These are phyloP conservation scores for Belonocnema kinseyi DNA, from an alignment of 1,140 invertebrate species.

Conservation along the genomic window DNA sequence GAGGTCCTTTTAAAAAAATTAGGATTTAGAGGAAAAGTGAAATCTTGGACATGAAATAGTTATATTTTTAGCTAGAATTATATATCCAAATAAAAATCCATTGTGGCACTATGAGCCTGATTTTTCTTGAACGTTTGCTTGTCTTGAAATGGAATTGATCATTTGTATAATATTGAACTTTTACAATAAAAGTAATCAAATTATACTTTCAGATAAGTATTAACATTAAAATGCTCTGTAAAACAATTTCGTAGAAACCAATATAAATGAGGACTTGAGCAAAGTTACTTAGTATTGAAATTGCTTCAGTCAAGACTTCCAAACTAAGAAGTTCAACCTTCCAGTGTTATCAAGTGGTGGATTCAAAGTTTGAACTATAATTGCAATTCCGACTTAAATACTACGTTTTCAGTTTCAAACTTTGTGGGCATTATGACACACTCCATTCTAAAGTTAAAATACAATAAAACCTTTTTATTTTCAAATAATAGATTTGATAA, in stretches of 20 bases:
- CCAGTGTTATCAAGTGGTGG: conserved; percentile 25
- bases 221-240: conserved; percentile 7
- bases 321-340: conserved; percentile 20
- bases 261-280: conserved; percentile 23
- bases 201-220: not conserved
- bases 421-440: not conserved
- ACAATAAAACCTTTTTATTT: not conserved
- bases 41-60: too few relatives aligned
- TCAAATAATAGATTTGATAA: too few relatives aligned
- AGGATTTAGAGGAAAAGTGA: too few relatives aligned
- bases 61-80: too few relatives aligned
- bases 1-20: too few relatives aligned
- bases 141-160: too few relatives aligned
- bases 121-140: too few relatives aligned
- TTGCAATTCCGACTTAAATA: conserved; percentile 28
- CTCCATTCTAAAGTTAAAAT: not conserved
- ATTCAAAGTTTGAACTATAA: conserved; percentile 22
- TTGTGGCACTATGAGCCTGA: too few relatives aligned
- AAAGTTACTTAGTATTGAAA: conserved; percentile 30
- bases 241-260: conserved; percentile 7
- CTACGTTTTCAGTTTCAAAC: conserved; percentile 1
- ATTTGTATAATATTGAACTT: not conserved
- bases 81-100: too few relatives aligned
- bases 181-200: not conserved
- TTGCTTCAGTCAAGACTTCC: conserved; percentile 27